Percentiles rank a stretch among this genome's conserved stretches.
Conservation (phyloP, 2,888 invertebrate species). For the Gymnoscelis rufifasciata region DNA sequence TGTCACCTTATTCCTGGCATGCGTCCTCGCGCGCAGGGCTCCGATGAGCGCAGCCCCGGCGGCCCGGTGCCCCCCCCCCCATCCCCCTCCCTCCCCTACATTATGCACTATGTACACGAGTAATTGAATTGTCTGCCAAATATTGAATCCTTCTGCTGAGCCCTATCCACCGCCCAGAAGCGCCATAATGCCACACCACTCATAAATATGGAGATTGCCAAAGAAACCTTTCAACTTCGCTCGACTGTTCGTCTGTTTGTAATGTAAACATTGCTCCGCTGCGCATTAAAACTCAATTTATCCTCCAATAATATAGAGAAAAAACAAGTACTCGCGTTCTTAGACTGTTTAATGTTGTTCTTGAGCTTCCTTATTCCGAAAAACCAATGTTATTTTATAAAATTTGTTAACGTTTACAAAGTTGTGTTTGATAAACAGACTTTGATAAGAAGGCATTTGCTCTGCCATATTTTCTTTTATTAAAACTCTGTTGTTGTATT, state of each 20-base stretch:
- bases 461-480: too few relatives aligned
- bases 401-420: too few relatives aligned
- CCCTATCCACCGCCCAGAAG: constrained; percentile 10
- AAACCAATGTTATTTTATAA: neutral
- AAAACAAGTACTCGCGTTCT: neutral
- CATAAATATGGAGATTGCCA: constrained; percentile 24
- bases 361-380: neutral
- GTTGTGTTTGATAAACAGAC: too few relatives aligned
- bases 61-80: too few relatives aligned
- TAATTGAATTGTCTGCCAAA: constrained; percentile 53
- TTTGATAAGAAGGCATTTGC: too few relatives aligned
- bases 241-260: constrained; percentile 5
- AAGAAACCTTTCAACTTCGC: constrained; percentile 16
- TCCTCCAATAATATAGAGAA: too few relatives aligned
- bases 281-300: neutral
- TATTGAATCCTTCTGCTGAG: constrained; percentile 30
- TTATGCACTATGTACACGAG: constrained; percentile 39
- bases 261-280: constrained; percentile 3
- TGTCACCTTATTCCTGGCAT: too few relatives aligned
- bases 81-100: constrained; percentile 42
- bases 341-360: neutral
- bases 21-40: too few relatives aligned
- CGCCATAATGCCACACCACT: constrained; percentile 7
- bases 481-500: too few relatives aligned
- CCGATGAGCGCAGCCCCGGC: too few relatives aligned